phyloP scores from a whole-genome alignment of 2,797 vertebrate species.

The Octomys mimax region DNA sequence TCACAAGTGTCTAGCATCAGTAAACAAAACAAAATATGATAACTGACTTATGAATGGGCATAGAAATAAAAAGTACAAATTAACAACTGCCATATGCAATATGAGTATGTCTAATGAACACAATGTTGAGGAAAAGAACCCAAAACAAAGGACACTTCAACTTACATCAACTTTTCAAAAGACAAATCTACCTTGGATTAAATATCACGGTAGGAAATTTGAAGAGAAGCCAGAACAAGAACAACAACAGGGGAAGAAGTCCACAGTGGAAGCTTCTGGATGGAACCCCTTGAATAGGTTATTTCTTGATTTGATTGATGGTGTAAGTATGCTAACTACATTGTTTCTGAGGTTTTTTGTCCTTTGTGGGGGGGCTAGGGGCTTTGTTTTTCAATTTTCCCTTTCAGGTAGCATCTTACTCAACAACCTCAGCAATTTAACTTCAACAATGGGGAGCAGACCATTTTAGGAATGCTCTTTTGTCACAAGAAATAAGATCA shows the following conservation, averaged over 20 bases:
- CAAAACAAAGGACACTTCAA: background rate
- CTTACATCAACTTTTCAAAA: background rate
- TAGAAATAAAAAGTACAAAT: background rate
- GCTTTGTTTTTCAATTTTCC: background rate
- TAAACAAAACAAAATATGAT: background rate
- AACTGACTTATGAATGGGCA: background rate
- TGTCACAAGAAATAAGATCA: background rate
- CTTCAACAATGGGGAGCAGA: background rate
- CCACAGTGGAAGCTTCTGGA: background rate
- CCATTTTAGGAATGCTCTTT: background rate
- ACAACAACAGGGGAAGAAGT: background rate
- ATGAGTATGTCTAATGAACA: background rate
- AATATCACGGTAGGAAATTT: background rate
- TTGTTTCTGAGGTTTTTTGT: background rate
- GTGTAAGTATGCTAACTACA: background rate
- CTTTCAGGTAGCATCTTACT: background rate
- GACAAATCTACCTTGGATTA: background rate
- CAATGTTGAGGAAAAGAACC: background rate
- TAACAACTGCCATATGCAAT: background rate
- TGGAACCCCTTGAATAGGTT: background rate
- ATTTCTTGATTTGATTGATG: background rate
- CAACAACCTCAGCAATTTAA: background rate
- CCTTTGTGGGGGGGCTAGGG: background rate
- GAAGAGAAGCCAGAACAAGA: background rate
- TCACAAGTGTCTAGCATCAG: background rate